Percentiles rank a stretch among this genome's conserved stretches.
Evolutionary conservation across 2,888 invertebrate genomes (phyloP).

Genomic region (Sesamia inferens): DNA sequence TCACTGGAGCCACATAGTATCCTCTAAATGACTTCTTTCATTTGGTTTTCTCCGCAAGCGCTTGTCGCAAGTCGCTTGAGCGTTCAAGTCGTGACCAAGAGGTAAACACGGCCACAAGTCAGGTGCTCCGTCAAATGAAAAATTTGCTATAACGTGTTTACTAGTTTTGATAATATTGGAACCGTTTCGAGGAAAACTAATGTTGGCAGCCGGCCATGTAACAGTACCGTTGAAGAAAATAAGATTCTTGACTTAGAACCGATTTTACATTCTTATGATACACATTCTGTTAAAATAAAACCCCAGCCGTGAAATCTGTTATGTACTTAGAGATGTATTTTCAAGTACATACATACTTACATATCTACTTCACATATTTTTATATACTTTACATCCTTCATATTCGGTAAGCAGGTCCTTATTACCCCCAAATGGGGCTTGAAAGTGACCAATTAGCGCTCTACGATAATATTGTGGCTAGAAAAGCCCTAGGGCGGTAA

Average conservation of each 20-base stretch:
- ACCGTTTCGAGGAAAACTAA: constrained; percentile 5
- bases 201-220: constrained; percentile 29
- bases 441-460: too few relatives aligned
- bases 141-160: constrained; percentile 17
- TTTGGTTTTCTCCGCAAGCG: background rate
- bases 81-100: background rate
- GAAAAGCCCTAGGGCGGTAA: too few relatives aligned
- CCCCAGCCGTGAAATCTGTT: background rate
- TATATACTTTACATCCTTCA: background rate
- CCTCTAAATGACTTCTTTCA: background rate
- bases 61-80: background rate
- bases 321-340: constrained; percentile 3
- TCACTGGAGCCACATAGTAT: background rate
- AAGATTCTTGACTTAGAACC: background rate
- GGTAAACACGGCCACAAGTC: background rate
- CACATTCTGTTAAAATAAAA: background rate
- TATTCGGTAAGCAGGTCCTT: too few relatives aligned
- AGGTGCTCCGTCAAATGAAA: constrained; percentile 18
- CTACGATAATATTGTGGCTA: too few relatives aligned
- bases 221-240: constrained; percentile 9
- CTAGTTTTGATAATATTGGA: constrained; percentile 13
- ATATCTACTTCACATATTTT: background rate
- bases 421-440: too few relatives aligned
- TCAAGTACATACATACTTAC: background rate
- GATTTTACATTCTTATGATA: background rate